Percentiles rank a stretch among this genome's conserved stretches.
phyloP scores from a whole-genome alignment of 2,797 vertebrate species.

The Syngnathus acus region DNA sequence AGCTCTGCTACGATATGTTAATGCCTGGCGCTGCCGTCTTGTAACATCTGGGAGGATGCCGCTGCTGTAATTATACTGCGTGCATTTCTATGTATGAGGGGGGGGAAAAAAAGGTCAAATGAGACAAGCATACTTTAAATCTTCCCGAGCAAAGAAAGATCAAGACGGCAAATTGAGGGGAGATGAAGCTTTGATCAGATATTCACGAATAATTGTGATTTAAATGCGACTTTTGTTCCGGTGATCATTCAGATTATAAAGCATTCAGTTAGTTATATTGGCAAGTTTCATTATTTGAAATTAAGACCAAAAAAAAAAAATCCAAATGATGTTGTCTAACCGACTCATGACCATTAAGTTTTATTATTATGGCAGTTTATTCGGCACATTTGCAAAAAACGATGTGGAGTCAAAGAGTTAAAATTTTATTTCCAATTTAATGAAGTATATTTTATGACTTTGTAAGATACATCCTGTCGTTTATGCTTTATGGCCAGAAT shows the following conservation, averaged over 20 bases:
- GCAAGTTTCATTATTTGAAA: neutral
- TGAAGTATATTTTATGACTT: neutral
- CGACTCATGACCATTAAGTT: neutral
- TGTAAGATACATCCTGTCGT: neutral
- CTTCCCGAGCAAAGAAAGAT: neutral
- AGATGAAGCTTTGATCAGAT: no score
- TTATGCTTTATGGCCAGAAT: neutral
- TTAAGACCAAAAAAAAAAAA: neutral
- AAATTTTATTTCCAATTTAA: slow-evolving; percentile 3
- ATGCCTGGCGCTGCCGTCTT: slow-evolving; percentile 28
- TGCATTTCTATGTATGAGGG: neutral
- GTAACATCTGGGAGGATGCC: slow-evolving; percentile 7
- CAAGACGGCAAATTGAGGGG: neutral
- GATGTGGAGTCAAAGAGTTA: neutral
- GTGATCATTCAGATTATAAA: no score
- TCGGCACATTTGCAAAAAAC: neutral
- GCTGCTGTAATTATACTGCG: slow-evolving; percentile 13
- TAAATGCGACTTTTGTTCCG: no score
- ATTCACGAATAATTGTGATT: no score
- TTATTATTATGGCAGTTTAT: neutral
- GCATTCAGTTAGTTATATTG: no score
- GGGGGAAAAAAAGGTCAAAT: slow-evolving; percentile 12
- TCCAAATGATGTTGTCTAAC: neutral
- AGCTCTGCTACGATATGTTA: slow-evolving; percentile 32
- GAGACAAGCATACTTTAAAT: slow-evolving; percentile 9